Base-by-base conservation (phyloP, 2,113 vertebrate species). In the Anser cygnoides region DNA sequence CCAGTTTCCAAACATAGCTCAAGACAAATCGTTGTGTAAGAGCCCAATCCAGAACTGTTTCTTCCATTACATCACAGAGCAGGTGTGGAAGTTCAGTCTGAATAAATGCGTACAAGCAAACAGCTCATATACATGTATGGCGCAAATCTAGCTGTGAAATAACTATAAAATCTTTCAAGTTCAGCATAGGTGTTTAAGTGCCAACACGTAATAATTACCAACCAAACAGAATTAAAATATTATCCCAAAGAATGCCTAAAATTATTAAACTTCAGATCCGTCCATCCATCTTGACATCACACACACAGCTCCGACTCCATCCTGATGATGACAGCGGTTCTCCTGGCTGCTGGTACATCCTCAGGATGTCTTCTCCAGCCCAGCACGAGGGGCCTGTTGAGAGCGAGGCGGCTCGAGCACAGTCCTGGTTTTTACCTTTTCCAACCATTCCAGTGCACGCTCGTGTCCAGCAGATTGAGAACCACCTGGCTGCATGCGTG, bases 331-430 rank as follows among this genome's bases (percentile, higher is more conserved):
- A 52, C 23, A 52, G 50, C 50, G 13, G 50, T 13, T 52, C 50
- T 23, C 50, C 50, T 52, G 50, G 50, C 50, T 52, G 50, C 50
- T 25, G 23, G 50, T 23, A 52, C 50, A 12, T 25, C 50, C 50
- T 52, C 46, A 29, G 62, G 63, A 10, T 66, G 3, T 2, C 14
- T n/a, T 44, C 57, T 58, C 25, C 80, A 80, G 62, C 72, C 66
- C 81, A 43, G 1, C 43, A 10, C 10, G 1, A 20, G 11, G 16
- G 35, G 20, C 46, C 57, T 21, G 1, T 3, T 11, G 7, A 54
- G 44, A 62, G 2, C 5, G 2, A n/a, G 66, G 21, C 6, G 29
- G 8, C 37, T 41, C 63, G 2, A 52, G 54, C 63, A 52, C 18
- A 2, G 61, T 1, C 66, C 2, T 8, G 17, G 20, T 21, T 71